Evolutionary conservation across 2,113 vertebrate genomes (phyloP).

Genomic region (Amblyopsis rosae): DNA sequence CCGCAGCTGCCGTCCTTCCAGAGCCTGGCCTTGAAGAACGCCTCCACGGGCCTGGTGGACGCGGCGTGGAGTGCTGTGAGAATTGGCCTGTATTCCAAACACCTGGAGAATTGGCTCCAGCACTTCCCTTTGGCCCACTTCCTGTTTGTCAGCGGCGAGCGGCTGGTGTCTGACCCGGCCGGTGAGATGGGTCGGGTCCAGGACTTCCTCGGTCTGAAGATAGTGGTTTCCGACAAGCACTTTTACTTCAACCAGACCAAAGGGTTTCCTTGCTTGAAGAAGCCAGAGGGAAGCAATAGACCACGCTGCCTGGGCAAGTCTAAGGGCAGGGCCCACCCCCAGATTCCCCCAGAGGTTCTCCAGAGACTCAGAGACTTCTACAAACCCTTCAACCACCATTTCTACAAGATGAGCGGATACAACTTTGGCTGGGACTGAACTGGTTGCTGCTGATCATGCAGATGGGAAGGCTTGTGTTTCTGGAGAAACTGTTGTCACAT

Average conservation of each 20-base stretch:
- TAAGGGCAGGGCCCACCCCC: constrained; percentile 90
- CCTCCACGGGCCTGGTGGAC: constrained; percentile 84
- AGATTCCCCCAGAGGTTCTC: constrained; percentile 80
- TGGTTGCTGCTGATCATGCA: not conserved
- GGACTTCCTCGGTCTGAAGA: constrained; percentile 90
- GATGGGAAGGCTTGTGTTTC: constrained; percentile 22
- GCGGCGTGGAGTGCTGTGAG: constrained; percentile 89
- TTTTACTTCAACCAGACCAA: constrained; percentile 97
- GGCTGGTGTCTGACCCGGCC: constrained; percentile 87
- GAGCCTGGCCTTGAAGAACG: constrained; percentile 85
- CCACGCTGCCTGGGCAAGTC: constrained; percentile 92
- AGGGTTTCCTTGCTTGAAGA: constrained; percentile 95
- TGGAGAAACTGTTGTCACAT: constrained; percentile 47
- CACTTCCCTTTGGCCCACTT: constrained; percentile 87
- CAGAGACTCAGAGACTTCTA: constrained; percentile 89
- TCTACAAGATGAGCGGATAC: constrained; percentile 94
- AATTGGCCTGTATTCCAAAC: constrained; percentile 92
- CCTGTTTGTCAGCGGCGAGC: constrained; percentile 91
- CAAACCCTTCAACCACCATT: constrained; percentile 89
- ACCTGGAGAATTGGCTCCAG: constrained; percentile 90
- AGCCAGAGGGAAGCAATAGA: constrained; percentile 83
- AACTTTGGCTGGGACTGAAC: constrained; percentile 91
- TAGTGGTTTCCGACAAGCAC: constrained; percentile 88
- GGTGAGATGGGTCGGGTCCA: constrained; percentile 90
- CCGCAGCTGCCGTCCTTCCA: constrained; percentile 88